Evolutionary conservation across 2,888 invertebrate genomes (phyloP), one percentile per base, ranked within the genome.

Genomic region (Noctua pronuba): DNA sequence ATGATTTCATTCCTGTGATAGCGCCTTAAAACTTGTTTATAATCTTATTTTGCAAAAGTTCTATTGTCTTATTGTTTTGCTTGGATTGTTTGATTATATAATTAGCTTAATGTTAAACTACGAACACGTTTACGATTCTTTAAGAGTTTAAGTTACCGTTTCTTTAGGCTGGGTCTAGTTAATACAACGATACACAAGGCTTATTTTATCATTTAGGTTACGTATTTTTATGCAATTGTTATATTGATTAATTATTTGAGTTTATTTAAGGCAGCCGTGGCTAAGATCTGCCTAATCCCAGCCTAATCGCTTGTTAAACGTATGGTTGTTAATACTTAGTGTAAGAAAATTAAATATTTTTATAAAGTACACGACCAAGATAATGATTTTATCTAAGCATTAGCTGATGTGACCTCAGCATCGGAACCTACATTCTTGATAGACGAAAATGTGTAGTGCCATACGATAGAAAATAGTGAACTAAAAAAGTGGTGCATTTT

Each of bases 321-420:
- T 90, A 90, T 85, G 90, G 90, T 91, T 93, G 91, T 92, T 93
- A 88, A 90, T 89, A 89, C 74, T 86, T 91, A 94, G 88, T 80
- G 52, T 94, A 94, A 94, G 94, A 89, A 91, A 93, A 92, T 91
- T 90, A 88, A 88, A 94, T 95, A 95, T 96, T 96, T 96, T 95
- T 95, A 90, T 95, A 95, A 92, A 83, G 79, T 92, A 85, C 89
- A 91, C 91, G 95, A 95, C 95, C 95, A 95, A 95, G 90, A 90
- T 91, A 91, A 91, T 90, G 90, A 91, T 93, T 93, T 89, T 91
- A 90, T 89, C 81, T 88, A 90, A 87, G 86, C 86, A 86, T 86
- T 84, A 79, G 84, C 86, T 88, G 88, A 73, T 84, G 71, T 60
- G 77, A 76, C 72, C 73, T 84, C 86, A 79, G 84, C 86, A 86